Conservation (phyloP, 2,888 invertebrate species). For the Torymus aiolomorphi region DNA sequence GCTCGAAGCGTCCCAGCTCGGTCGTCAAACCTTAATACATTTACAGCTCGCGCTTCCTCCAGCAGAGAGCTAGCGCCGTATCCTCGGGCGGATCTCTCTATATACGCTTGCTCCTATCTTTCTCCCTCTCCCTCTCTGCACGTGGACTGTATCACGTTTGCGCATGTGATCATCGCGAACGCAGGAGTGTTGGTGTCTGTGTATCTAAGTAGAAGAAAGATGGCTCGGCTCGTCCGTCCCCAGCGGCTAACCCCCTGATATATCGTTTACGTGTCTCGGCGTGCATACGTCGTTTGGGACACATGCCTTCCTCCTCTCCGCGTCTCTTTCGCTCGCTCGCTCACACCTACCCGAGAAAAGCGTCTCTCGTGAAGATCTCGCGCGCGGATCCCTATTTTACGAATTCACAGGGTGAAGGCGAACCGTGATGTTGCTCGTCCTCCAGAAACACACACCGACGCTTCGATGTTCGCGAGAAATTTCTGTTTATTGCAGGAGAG, state of each 20-base stretch:
- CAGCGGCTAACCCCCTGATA: conserved; percentile 76
- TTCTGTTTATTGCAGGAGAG: conserved; percentile 17
- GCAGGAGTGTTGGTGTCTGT: conserved; percentile 55
- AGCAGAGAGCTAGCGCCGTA: conserved; percentile 63
- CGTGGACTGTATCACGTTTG: conserved; percentile 71
- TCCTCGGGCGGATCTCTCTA: conserved; percentile 66
- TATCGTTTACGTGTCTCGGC: conserved; percentile 76
- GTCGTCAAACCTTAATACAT: conserved; percentile 76
- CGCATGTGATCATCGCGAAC: conserved; percentile 68
- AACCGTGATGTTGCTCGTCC: conserved; percentile 34
- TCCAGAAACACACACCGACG: not conserved
- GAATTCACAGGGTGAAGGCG: conserved; percentile 69
- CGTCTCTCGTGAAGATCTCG: conserved; percentile 7
- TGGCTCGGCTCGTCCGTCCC: conserved; percentile 74
- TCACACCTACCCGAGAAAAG: no score
- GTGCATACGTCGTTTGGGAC: conserved; percentile 75
- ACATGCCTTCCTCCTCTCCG: conserved; percentile 62
- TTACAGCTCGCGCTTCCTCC: conserved; percentile 69
- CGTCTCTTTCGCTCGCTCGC: not conserved
- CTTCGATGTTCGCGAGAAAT: conserved; percentile 34
- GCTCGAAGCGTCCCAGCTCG: conserved; percentile 67
- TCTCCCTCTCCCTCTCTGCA: no score
- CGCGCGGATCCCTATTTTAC: conserved; percentile 69
- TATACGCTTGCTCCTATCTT: conserved; percentile 56
- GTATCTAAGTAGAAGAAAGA: conserved; percentile 74